Evolutionary conservation across 2,113 vertebrate genomes (phyloP), one percentile per base, ranked within the genome.

Genomic region (Bucco capensis): DNA sequence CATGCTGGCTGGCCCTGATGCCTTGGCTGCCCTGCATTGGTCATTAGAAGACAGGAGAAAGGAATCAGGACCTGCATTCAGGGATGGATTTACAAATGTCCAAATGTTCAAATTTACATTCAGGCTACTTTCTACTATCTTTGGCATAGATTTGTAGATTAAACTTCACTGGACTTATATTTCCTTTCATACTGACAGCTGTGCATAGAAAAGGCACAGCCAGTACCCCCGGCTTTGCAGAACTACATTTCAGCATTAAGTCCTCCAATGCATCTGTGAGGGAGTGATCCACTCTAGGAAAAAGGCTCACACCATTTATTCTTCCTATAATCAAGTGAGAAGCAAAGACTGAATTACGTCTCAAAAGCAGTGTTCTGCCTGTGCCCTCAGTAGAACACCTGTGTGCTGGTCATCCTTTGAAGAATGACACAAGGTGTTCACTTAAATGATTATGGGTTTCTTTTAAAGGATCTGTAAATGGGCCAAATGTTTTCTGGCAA

Each of bases 391-490:
- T 38, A 6, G 11, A 56, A 57, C 14, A 58, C 37, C 40, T 37
- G 8, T n/a, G 25, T 77, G 13, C 78, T 57, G 27, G 13, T 33
- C 35, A 61, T 30, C 35, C 81, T 88, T 87, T 75, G 74, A 82
- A 83, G 62, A 58, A 84, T 58, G 47, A 79, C 83, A 85, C 62
- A 42, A 66, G 86, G 83, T 87, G 70, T 77, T 90, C 83, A 40
- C 57, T 86, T 81, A 54, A 81, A 83, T 70, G 62, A 38, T 58
- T 79, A 72, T 14, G 28, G 38, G 50, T 82, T 89, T 84, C 53
- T 82, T 90, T 89, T 40, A 84, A 79, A 58, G 54, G 44, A 56
- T 96, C 81, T 92, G 57, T 92, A 94, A 96, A 95, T 67, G 93
- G 56, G 46, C 50, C 60, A 76, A 69, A 81, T 94, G 94, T 92